Base-by-base conservation (phyloP, 2,797 vertebrate genomes). In the Peromyscus eremicus region DNA sequence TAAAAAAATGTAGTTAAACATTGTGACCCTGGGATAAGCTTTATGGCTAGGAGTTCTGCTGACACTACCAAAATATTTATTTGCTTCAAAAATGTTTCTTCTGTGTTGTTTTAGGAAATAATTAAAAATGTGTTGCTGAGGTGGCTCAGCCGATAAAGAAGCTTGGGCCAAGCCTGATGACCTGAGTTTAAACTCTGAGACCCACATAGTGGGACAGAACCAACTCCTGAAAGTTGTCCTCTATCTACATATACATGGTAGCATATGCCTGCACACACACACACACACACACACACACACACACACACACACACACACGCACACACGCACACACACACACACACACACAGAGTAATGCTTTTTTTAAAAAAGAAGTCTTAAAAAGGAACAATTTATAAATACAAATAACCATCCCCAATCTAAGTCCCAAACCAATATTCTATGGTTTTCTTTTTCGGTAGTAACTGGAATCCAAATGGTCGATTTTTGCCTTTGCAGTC, bases 81-180 rank as follows among this genome's bases (percentile, higher is more conserved):
- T 86, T 95, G 29, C 21, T 57, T 81, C 71, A 86, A 73, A 73
- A 57, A 86, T 92, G 13, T 6, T 90, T 95, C 81, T 66, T 83
- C 55, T 66, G 34, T 88, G 49, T 71, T 89, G 1, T 71, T 84
- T 89, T 81, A n/a, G 84, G 60, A 94, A 14, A 25, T 70, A 27
- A 60, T 60, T 57, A 81, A 81, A 55, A 81, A 55, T 37, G 10
- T 37, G 34, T 60, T 82, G n/a, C 55, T 40, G 23, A 82, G n/a
- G 23, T 82, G 55, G 13, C 10, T 57, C 52, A n/a, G 49, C 34
- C 2, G 52, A n/a, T 27, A 60, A 27, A 37, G 23, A 79, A 19
- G 29, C 29, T 79, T 62, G 60, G 6, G 12, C 34, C 23, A 57
- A 82, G 21, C 23, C 80, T 82, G 23, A 37, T 60, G 13, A 60